Evolutionary conservation across 2,888 invertebrate species (phyloP).

Genomic region (Machimus atricapillus): DNA sequence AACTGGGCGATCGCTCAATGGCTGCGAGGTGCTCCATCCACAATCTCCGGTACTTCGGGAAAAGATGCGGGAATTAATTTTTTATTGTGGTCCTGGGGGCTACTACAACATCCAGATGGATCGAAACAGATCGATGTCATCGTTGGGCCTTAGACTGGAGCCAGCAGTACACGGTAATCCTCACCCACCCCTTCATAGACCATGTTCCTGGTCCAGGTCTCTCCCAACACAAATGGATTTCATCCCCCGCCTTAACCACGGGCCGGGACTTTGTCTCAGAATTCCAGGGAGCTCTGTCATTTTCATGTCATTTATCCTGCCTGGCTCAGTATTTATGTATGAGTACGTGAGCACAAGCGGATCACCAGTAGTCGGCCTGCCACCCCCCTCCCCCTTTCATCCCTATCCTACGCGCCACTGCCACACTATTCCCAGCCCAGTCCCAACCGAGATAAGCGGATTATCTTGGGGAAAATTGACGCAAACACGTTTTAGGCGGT

Average conservation of each 20-base stretch:
- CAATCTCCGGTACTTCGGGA: neutral
- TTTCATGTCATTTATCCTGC: conserved; percentile 32
- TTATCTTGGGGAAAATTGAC: conserved; percentile 21
- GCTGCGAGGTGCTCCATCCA: neutral
- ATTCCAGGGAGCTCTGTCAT: conserved; percentile 21
- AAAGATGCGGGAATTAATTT: conserved; percentile 12
- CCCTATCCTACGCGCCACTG: neutral
- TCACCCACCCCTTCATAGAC: neutral
- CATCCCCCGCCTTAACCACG: neutral
- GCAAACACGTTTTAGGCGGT: conserved; percentile 19
- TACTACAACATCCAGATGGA: neutral
- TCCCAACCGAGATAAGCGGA: neutral
- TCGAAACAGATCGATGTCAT: conserved; percentile 2
- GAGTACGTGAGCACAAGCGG: neutral
- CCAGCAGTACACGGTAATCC: neutral
- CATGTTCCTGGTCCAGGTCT: neutral
- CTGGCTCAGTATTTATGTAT: conserved; percentile 10
- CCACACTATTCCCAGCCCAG: neutral
- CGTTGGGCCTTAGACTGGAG: neutral
- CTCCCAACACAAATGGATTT: neutral
- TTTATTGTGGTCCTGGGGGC: neutral
- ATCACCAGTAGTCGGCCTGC: neutral
- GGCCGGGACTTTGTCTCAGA: conserved; percentile 10
- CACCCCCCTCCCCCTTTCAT: neutral
- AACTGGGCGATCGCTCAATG: neutral